Evolutionary conservation across 2,888 invertebrate species (phyloP), one percentile per base, ranked within the genome.

Genomic region (Notodonta ziczac): DNA sequence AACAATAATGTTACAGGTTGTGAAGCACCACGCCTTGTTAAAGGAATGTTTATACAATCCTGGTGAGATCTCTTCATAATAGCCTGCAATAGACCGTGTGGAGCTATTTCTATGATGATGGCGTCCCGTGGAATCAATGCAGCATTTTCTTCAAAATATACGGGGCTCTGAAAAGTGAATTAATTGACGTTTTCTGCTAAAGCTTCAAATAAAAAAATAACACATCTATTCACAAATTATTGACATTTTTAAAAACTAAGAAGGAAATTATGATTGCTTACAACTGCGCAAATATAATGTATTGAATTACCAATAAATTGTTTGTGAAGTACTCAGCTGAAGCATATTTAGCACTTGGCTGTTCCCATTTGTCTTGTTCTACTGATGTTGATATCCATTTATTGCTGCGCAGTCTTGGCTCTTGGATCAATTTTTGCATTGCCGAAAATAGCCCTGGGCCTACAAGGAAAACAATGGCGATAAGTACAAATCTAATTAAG

Each of bases 301-400:
- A 2, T 24, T 24, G 24, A 24, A 24, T 24, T 93, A 96, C 76
- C 68, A 97, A 85, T 52, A 97, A 89, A 85, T 97, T 98, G 82
- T 97, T 97, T 0, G 96, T 96, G 78, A 97, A 97, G 79, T 98
- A 98, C 75, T 97, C 97, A 0, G 98, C 96, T 0, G 97, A 97
- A 1, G 96, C 96, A 51, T 94, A 90, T 70, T 94, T 89, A 0
- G 96, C 95, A 24, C 94, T 84, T 0, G 94, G 88, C 4, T 94
- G 90, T 16, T 94, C 90, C 97, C 97, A 97, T 54, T 95, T 89
- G 10, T 85, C 85, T 70, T 89, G 87, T 12, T 97, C 96, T 9
- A 97, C 95, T 4, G 98, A 98, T 0, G 97, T 96, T 62, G 97
- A 97, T 40, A 98, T 86, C 98, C 98, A 98, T 72, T 96, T 96